These are phyloP conservation scores for Littorina saxatilis DNA, from an alignment of 1,140 invertebrate genomes.

Conservation along the genomic window DNA sequence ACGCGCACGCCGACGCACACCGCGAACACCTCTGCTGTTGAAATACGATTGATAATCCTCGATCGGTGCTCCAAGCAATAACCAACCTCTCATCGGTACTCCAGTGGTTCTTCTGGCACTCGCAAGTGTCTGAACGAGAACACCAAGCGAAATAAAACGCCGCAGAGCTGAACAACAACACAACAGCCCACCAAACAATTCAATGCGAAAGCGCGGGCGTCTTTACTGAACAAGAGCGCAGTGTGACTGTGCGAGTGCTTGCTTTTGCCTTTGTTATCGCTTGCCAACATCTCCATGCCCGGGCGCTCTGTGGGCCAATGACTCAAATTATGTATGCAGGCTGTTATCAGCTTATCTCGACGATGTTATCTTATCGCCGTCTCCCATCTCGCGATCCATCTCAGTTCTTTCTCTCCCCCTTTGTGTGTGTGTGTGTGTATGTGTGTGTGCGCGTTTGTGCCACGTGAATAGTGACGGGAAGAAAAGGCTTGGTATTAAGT, in stretches of 20 bases:
- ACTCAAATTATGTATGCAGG: constrained; percentile 48
- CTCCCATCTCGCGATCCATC: constrained; percentile 38
- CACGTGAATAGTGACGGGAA: neutral
- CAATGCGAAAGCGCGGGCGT: neutral
- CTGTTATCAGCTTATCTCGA: constrained; percentile 38
- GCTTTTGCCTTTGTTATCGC: neutral
- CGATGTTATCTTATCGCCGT: constrained; percentile 44
- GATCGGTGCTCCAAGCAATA: too few species aligned
- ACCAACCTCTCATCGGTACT: neutral
- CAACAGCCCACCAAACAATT: neutral
- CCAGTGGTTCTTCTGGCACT: too few species aligned
- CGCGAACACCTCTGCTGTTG: neutral
- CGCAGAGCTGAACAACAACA: too few species aligned
- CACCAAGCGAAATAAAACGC: neutral
- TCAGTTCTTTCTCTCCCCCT: neutral
- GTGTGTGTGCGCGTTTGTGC: too few species aligned
- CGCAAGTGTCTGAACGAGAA: neutral
- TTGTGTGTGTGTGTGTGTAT: neutral
- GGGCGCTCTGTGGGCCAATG: constrained; percentile 36
- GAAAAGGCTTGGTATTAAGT: too few species aligned
- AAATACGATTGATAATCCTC: neutral
- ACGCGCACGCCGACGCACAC: neutral
- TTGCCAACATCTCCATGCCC: constrained; percentile 31
- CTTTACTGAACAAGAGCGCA: neutral
- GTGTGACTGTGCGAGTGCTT: constrained; percentile 30